Percentiles rank a stretch among this genome's conserved stretches.
Conservation (phyloP, 2,113 vertebrate genomes). For the Abramis brama region DNA sequence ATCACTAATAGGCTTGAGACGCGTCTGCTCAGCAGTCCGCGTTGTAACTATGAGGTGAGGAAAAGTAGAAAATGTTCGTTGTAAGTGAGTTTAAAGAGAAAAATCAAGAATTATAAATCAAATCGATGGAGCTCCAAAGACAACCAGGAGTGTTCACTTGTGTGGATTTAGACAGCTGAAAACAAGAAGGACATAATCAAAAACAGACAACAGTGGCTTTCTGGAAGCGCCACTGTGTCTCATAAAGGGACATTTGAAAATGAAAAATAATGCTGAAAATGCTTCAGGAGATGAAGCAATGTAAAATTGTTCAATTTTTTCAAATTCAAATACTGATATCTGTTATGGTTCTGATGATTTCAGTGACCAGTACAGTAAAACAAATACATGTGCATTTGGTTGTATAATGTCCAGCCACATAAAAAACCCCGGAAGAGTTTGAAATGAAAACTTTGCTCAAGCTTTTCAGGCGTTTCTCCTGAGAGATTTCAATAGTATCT, state of each 20-base stretch:
- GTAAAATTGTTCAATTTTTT: neutral
- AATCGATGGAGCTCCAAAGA: too few species aligned
- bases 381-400: neutral
- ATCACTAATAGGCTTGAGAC: too few species aligned
- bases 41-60: too few species aligned
- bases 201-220: neutral
- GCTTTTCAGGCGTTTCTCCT: neutral
- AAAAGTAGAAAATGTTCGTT: too few species aligned
- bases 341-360: neutral
- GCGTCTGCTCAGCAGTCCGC: too few species aligned
- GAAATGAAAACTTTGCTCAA: neutral
- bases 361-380: neutral
- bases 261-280: neutral
- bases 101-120: too few species aligned
- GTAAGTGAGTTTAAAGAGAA: too few species aligned
- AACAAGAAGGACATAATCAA: neutral
- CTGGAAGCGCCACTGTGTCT: neutral
- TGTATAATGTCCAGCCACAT: neutral
- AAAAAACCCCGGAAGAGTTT: neutral
- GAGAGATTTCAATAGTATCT: neutral
- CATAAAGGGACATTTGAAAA: neutral
- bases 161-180: slow-evolving; percentile 10
- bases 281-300: neutral
- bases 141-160: neutral
- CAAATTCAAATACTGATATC: neutral